Base-by-base conservation (phyloP, 1,140 invertebrate genomes). In the Drosophila miranda region DNA sequence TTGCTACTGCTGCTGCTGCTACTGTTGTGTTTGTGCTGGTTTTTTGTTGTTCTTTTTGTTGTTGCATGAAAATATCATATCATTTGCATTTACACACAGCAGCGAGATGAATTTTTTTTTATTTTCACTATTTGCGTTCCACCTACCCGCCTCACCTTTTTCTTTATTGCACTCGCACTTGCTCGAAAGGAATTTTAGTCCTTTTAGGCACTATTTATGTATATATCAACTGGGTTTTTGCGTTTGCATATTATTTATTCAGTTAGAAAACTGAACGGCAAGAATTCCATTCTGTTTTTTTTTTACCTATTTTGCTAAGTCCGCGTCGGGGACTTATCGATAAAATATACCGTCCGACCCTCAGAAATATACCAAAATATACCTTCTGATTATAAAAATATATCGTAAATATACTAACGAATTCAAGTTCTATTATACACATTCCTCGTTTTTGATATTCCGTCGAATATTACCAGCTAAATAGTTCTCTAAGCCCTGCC, bases 91-190 rank as follows among this genome's bases (percentile, higher is more conserved):
- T 58, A 74, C 71, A 75, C 70, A 75, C 68, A 57, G 52, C 67
- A 74, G 62, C 70, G 70, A 53, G 44, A 11, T 38, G 44, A 14
- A n/a, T 45, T 73, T 73, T 63, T 63, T 54, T 61, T 49, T 38
- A 13, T 70, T 45, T 38, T 38, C 11, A 13, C 34, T 38, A 13
- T 38, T 38, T 3, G 34, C 34, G 34, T 13, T 38, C 3, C 34
- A 13, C 4, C 34, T 38, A 13, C 34, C 13, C 11, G 46, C 57
- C 19, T 45, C 43, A 63, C 26, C 30, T 70, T 14, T 60, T 46
- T 71, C 30, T 72, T 73, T 84, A 86, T 86, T 86, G 81, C 77
- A 86, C 81, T 70, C 74, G 75, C 68, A 75, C 64, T 86, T 77
- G 69, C 74, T 51, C 52, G 34, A 28, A 30, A 46, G 38, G 38